Percentiles rank a stretch among this genome's conserved stretches.
These are phyloP conservation scores for Notarius quadriscutis DNA, from an alignment of 2,113 vertebrate genomes.

Conservation along the genomic window DNA sequence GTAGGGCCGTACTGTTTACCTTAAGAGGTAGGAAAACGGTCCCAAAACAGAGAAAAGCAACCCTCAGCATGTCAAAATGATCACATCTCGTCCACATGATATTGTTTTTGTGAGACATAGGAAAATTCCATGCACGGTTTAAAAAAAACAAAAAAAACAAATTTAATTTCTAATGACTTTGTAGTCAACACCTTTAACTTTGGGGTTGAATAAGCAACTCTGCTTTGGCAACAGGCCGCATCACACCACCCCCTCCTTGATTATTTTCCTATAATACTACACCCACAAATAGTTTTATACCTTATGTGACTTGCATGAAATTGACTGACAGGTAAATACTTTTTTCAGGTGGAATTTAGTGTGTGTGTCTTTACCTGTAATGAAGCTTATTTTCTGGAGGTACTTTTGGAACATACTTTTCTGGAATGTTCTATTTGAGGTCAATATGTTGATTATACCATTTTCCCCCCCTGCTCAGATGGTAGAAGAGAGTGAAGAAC, in stretches of 20 bases:
- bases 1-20: no score
- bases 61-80: no score
- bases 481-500: constrained; percentile 81
- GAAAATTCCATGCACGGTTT: no score
- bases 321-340: background rate
- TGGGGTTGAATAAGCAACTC: background rate
- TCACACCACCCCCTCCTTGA: background rate
- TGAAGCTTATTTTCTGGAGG: background rate
- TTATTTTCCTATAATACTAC: background rate
- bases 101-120: no score
- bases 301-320: background rate
- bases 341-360: background rate
- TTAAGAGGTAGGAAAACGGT: no score
- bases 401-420: background rate
- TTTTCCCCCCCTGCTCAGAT: constrained; percentile 63
- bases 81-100: no score
- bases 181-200: background rate
- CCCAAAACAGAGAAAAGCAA: no score
- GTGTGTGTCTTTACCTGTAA: background rate
- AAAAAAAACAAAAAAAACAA: no score
- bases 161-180: no score
- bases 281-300: background rate
- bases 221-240: background rate
- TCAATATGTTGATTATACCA: constrained; percentile 1
- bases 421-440: background rate